Evolutionary conservation across 2,113 vertebrate species (phyloP), one percentile per base, ranked within the genome.

Genomic region (Eudorcas thomsonii): DNA sequence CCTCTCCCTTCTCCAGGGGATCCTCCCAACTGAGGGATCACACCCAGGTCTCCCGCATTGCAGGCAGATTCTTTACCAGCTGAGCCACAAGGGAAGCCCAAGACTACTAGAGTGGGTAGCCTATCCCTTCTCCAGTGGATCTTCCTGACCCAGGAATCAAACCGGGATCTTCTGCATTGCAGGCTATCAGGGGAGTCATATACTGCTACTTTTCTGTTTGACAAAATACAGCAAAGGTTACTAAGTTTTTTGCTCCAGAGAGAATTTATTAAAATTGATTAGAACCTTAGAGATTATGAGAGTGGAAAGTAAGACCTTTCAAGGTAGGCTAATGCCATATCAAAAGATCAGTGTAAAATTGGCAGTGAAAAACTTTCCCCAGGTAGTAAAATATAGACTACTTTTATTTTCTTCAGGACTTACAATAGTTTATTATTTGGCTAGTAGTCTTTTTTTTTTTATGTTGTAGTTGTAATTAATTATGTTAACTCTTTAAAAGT

Each of bases 401-500:
- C 74, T 93, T 85, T 77, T 17, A 39, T 88, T 85, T 97, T 98
- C 59, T 91, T 82, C 16, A 83, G 23, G 28, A 94, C 54, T 92
- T 87, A 23, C 3, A 43, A 48, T 8, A 71, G 1, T 83, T 93
- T 60, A 11, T 86, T 60, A 86, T 83, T 60, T 82, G 60, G 26
- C 33, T 55, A 26, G n/a, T 57, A 74, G 39, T 48, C 28, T 52
- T 83, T 36, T 30, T 74, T 33, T 39, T 86, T 82, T 93, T 60
- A 87, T 91, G 36, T 59, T 33, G 7, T 54, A 83, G 26, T 11
- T 90, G 0, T 90, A 94, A 62, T 82, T 88, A 81, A 88, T 95
- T 80, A 85, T 96, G n/a, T 96, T 97, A 98, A 96, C 97, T 55
- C 83, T 96, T 98, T 98, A 94, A 97, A 98, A 96, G 33, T 78